Evolutionary conservation across 1,140 invertebrate species (phyloP).

Genomic region (Melitaea cinxia): DNA sequence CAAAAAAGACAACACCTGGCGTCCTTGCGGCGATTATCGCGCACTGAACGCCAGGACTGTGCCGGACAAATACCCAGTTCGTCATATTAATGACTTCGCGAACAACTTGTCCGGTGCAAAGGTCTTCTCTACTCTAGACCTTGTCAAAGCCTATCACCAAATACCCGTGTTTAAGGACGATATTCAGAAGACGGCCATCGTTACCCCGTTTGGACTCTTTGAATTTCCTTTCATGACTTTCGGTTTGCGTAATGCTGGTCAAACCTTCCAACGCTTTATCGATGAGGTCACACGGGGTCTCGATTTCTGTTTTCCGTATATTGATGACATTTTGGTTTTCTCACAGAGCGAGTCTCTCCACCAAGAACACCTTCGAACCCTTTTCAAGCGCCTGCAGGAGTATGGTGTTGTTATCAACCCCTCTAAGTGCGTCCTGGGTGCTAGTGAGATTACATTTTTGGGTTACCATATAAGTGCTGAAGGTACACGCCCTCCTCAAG

Average conservation of each 20-base stretch:
- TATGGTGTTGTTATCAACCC: background rate
- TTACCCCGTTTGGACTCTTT: background rate
- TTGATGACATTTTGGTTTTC: background rate
- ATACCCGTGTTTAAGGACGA: background rate
- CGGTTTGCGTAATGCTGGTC: background rate
- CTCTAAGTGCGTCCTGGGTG: slow-evolving; percentile 20
- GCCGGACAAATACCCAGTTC: background rate
- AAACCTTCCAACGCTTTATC: background rate
- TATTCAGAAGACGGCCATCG: background rate
- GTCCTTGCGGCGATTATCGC: background rate
- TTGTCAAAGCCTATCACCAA: background rate
- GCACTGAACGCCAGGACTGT: background rate
- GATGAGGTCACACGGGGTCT: background rate
- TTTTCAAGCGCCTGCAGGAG: background rate
- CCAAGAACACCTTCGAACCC: no score
- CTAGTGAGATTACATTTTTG: slow-evolving; percentile 20
- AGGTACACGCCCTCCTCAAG: slow-evolving; percentile 13
- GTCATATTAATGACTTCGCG: background rate
- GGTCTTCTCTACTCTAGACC: background rate
- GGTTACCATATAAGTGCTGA: slow-evolving; percentile 9
- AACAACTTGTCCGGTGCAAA: background rate
- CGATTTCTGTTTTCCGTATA: background rate
- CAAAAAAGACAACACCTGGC: background rate
- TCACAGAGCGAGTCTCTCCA: background rate
- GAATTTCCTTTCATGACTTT: background rate